These are phyloP conservation scores for Ruditapes philippinarum DNA, from an alignment of 1,140 invertebrate genomes.

Conservation along the genomic window DNA sequence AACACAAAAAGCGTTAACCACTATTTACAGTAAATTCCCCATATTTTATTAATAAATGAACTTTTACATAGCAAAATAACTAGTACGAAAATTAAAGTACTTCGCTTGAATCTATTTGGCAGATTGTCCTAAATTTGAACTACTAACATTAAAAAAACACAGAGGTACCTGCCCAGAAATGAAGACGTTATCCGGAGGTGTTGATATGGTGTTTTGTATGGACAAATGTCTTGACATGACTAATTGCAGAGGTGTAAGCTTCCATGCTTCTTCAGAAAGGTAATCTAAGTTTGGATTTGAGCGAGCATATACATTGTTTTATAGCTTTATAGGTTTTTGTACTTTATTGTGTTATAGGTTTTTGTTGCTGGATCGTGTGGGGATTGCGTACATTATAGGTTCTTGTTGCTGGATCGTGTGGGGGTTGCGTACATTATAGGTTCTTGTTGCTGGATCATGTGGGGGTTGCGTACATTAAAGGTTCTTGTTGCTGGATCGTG, in stretches of 20 bases:
- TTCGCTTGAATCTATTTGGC: background rate
- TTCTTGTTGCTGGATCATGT: background rate
- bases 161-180: background rate
- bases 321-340: no score
- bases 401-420: background rate
- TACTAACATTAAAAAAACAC: background rate
- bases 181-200: background rate
- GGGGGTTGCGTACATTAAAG: no score
- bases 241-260: slow-evolving; percentile 12
- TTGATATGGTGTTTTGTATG: background rate
- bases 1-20: no score
- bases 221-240: slow-evolving; percentile 10
- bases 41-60: no score
- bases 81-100: no score
- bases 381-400: background rate
- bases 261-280: background rate
- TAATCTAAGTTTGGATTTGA: background rate
- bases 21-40: no score
- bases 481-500: no score
- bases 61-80: no score
- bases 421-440: background rate
- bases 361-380: background rate
- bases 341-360: background rate
- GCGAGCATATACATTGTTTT: background rate
- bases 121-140: slow-evolving; percentile 23